Percentiles rank a stretch among this genome's conserved stretches.
phyloP scores from a whole-genome alignment of 2,797 vertebrate species.

The Prionace glauca region DNA sequence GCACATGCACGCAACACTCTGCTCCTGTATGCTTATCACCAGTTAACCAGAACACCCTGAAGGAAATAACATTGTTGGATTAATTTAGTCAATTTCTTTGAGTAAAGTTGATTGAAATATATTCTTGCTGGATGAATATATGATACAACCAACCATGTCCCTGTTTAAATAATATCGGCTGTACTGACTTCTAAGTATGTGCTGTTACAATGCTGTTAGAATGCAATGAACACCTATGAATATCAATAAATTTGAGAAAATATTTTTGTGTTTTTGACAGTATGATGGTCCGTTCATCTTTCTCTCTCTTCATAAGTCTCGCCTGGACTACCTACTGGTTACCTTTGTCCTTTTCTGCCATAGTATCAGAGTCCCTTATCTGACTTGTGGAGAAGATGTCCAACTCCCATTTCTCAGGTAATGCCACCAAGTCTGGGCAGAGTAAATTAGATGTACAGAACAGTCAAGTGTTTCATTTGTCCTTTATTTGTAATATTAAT shows the following conservation, averaged over 20 bases:
- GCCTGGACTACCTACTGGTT: slow-evolving; percentile 67
- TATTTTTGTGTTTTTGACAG: slow-evolving; percentile 42
- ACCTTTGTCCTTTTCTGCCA: slow-evolving; percentile 72
- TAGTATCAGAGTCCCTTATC: slow-evolving; percentile 71
- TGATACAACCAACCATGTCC: background rate
- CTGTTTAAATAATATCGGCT: background rate
- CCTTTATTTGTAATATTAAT: background rate
- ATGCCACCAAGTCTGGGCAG: background rate
- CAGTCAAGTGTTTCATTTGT: background rate
- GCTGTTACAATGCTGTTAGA: background rate
- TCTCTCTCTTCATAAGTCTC: slow-evolving; percentile 67
- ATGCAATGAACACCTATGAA: background rate
- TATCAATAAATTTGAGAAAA: background rate
- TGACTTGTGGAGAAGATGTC: slow-evolving; percentile 54
- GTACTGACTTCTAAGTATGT: background rate
- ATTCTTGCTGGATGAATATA: background rate
- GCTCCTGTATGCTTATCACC: background rate
- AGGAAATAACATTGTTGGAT: background rate
- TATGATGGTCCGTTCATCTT: slow-evolving; percentile 67
- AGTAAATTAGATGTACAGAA: background rate
- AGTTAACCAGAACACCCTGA: background rate
- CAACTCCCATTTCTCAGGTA: slow-evolving; percentile 66
- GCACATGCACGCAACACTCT: background rate
- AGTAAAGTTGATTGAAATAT: background rate
- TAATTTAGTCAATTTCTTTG: background rate